Evolutionary conservation across 53 echinoderm and acorn worm genomes (phyloP).

Genomic region (Paelopatides confundens): DNA sequence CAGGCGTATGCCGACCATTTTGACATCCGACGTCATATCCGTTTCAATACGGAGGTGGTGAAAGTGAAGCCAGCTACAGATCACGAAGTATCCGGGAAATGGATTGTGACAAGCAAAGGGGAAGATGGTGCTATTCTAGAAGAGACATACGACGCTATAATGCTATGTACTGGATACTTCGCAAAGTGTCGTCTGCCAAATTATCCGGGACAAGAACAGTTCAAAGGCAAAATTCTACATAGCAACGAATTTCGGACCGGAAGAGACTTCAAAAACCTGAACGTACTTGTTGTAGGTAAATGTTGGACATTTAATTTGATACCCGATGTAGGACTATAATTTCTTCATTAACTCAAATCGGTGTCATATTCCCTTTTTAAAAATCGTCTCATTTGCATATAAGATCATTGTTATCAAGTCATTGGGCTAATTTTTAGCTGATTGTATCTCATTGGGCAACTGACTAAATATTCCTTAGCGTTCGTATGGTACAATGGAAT

Average conservation of each 20-base stretch:
- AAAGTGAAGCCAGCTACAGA: constrained; percentile 70
- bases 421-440: too few species aligned
- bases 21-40: constrained; percentile 74
- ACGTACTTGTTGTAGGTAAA: constrained; percentile 87
- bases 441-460: too few species aligned
- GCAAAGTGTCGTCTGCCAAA: constrained; percentile 53
- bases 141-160: constrained; percentile 80
- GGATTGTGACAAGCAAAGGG: constrained; percentile 67
- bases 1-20: constrained; percentile 74
- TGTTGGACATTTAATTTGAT: background rate
- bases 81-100: constrained; percentile 71
- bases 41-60: constrained; percentile 72
- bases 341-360: too few species aligned
- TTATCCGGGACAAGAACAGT: constrained; percentile 75
- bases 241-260: constrained; percentile 82
- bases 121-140: constrained; percentile 1
- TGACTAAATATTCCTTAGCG: too few species aligned
- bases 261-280: constrained; percentile 70
- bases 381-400: too few species aligned
- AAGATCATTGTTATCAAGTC: too few species aligned
- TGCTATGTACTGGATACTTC: constrained; percentile 80
- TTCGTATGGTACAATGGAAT: too few species aligned
- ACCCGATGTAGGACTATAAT: too few species aligned
- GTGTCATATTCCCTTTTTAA: too few species aligned
- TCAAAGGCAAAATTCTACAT: constrained; percentile 77